These are phyloP conservation scores for Anisognathus igniventris DNA, from an alignment of 2,797 vertebrate genomes.

Conservation along the genomic window DNA sequence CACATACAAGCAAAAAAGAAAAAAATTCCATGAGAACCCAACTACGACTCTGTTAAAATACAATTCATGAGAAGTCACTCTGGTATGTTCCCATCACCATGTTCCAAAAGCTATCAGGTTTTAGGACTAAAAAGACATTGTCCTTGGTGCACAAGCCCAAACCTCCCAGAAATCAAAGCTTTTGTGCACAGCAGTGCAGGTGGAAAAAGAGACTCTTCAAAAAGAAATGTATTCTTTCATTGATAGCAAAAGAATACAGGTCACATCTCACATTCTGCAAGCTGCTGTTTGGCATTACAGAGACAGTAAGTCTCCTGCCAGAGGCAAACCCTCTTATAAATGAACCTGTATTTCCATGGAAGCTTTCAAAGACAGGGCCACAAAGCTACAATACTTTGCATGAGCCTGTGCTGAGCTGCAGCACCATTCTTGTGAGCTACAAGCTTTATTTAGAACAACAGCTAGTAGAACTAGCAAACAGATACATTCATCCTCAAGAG, in stretches of 20 bases:
- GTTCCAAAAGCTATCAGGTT: background rate
- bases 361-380: background rate
- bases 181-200: background rate
- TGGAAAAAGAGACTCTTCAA: background rate
- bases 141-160: background rate
- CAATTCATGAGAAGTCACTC: background rate
- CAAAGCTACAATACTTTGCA: background rate
- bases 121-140: background rate
- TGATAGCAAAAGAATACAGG: background rate
- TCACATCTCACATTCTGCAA: background rate
- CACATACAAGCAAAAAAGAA: conserved; percentile 9
- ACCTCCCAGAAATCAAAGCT: background rate
- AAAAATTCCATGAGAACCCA: background rate
- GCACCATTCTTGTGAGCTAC: background rate
- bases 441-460: background rate
- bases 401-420: background rate
- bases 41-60: background rate
- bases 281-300: background rate
- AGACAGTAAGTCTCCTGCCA: background rate
- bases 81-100: background rate
- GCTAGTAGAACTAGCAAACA: background rate
- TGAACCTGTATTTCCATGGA: background rate
- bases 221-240: background rate
- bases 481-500: background rate
- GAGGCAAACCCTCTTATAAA: background rate